Conservation (phyloP, 2,797 vertebrate genomes). For the Alauda arvensis region DNA sequence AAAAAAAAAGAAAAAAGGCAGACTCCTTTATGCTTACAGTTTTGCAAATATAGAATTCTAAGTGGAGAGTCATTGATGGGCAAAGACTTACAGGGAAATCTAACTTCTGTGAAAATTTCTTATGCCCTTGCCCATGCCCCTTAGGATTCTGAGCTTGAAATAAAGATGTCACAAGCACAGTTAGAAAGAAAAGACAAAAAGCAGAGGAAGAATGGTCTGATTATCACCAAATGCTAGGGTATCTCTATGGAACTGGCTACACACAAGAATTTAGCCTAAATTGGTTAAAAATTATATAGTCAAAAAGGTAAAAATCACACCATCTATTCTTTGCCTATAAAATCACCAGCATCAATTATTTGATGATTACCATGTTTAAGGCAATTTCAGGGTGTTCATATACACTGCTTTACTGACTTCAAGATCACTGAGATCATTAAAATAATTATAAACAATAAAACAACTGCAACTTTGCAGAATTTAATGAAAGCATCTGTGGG, state of each 20-base stretch:
- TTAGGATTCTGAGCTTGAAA: conserved; percentile 13
- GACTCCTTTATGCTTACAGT: neutral
- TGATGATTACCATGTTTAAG: neutral
- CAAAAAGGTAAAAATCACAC: neutral
- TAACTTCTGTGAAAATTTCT: neutral
- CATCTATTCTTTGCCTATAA: neutral
- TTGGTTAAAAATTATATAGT: neutral
- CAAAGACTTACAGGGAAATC: neutral
- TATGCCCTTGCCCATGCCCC: neutral
- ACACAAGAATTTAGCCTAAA: neutral
- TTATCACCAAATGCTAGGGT: neutral
- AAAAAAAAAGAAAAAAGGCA: neutral
- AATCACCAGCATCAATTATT: neutral
- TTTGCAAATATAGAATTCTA: neutral
- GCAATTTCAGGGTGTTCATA: neutral
- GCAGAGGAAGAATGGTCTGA: neutral
- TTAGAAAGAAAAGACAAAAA: neutral
- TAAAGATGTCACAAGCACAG: neutral
- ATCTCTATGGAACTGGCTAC: neutral
- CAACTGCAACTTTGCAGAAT: neutral
- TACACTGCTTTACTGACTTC: neutral
- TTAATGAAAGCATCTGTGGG: neutral
- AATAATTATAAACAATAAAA: neutral
- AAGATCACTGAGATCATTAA: rapidly evolving
- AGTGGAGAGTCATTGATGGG: neutral